These are phyloP conservation scores for Tanaodytes sp. DNA, from an alignment of 2,888 invertebrate genomes.

Conservation along the genomic window DNA sequence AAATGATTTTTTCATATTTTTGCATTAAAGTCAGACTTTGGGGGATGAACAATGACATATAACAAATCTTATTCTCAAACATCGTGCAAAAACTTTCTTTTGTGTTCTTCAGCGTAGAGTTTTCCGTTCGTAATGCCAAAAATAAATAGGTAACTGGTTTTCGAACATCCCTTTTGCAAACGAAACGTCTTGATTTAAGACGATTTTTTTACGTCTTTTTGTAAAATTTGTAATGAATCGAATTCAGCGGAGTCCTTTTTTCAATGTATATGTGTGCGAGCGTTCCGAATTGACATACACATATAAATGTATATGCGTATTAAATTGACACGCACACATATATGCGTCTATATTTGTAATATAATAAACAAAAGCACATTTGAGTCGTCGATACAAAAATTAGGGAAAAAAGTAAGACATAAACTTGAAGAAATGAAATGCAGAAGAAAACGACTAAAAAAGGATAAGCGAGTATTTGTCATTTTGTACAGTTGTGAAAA, in stretches of 20 bases:
- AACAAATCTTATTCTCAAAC: constrained; percentile 40
- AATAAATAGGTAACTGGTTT: constrained; percentile 28
- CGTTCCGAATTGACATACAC: constrained; percentile 8
- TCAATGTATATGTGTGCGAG: constrained; percentile 16
- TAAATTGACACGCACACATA: not conserved
- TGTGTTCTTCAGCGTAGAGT: constrained; percentile 44
- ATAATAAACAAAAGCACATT: constrained; percentile 39
- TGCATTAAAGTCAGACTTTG: constrained; percentile 46
- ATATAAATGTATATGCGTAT: constrained; percentile 4
- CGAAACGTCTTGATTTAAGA: constrained; percentile 33
- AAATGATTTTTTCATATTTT: constrained; percentile 37
- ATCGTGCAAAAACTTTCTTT: constrained; percentile 44
- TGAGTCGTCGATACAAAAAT: constrained; percentile 32
- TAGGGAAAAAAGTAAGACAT: too few species aligned
- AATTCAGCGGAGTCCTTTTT: constrained; percentile 24
- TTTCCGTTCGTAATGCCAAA: constrained; percentile 40
- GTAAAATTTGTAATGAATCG: constrained; percentile 45
- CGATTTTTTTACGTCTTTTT: constrained; percentile 49
- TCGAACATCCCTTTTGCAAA: constrained; percentile 33
- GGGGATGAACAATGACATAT: constrained; percentile 10
- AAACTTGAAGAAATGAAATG: too few species aligned
- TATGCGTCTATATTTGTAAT: constrained; percentile 36
- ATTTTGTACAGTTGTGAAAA: constrained; percentile 50
- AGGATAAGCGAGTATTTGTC: constrained; percentile 35
- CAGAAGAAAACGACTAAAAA: constrained; percentile 14